These are phyloP conservation scores for Drosophila pullipes DNA, from an alignment of 2,888 invertebrate species.

Conservation along the genomic window DNA sequence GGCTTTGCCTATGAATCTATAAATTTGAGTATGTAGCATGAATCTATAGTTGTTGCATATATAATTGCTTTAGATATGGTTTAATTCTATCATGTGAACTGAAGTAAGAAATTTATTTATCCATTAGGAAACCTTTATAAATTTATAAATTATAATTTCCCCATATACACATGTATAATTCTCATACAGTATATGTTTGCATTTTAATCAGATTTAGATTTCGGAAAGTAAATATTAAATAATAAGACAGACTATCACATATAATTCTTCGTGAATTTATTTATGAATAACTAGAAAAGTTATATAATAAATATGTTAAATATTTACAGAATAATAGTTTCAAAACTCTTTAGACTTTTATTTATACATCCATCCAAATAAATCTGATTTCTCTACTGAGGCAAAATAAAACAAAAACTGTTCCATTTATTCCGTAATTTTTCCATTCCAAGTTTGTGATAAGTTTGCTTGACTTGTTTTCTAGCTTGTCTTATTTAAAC, in stretches of 20 bases:
- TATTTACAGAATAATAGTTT: neutral
- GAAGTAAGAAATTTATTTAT: neutral
- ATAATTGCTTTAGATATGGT: neutral
- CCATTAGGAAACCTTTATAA: neutral
- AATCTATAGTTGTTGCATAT: slow-evolving; percentile 10
- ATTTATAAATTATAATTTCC: neutral
- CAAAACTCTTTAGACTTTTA: neutral
- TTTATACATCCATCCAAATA: neutral
- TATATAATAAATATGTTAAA: neutral
- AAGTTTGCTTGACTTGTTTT: slow-evolving; percentile 36
- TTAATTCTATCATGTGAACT: neutral
- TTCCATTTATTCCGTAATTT: slow-evolving; percentile 32
- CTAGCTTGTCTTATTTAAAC: slow-evolving; percentile 29
- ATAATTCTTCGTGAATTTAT: neutral
- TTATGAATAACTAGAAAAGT: neutral
- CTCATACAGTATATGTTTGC: neutral
- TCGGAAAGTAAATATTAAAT: neutral
- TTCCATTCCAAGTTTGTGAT: slow-evolving; percentile 12
- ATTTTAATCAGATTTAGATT: neutral
- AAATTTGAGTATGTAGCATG: neutral
- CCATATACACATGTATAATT: neutral
- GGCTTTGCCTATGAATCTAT: slow-evolving; percentile 5
- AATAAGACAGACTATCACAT: neutral
- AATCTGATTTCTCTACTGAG: neutral
- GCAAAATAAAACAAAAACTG: slow-evolving; percentile 3